Conservation (phyloP, 2,113 vertebrate species). For the Archocentrus centrarchus region DNA sequence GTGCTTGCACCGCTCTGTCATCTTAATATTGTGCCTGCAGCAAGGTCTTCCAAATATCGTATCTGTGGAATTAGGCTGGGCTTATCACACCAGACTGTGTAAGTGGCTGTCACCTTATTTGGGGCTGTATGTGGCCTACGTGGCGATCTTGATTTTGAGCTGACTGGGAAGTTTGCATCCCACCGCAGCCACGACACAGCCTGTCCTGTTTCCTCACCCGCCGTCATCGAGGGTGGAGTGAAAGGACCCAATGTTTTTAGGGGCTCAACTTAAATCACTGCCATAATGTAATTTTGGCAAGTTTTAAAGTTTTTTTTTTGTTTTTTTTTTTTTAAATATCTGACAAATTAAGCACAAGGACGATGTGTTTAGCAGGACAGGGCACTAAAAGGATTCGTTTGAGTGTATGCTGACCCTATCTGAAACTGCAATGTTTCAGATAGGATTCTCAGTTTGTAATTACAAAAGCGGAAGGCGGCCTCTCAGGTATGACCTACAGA, state of each 20-base stretch:
- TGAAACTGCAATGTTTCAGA: not conserved
- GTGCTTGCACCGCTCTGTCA: not conserved
- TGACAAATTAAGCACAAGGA: not conserved
- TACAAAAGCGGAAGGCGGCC: not conserved
- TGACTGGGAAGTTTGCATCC: constrained; percentile 53
- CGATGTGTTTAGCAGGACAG: not conserved
- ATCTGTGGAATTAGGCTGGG: constrained; percentile 16
- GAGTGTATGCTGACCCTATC: not conserved
- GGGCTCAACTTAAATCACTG: not conserved
- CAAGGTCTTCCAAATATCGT: constrained; percentile 26
- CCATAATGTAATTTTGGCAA: not conserved
- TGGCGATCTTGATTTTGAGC: constrained; percentile 46
- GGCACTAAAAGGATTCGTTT: constrained; percentile 17
- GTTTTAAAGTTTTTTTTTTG: not conserved
- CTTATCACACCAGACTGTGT: constrained; percentile 21
- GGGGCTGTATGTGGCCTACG: constrained; percentile 13
- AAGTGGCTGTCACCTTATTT: constrained; percentile 39
- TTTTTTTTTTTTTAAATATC: not conserved
- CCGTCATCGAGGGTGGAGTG: constrained; percentile 28
- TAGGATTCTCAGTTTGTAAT: not conserved
- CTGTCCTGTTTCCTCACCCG: constrained; percentile 33
- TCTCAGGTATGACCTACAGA: not conserved
- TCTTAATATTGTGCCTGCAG: not conserved
- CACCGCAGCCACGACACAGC: constrained; percentile 45
- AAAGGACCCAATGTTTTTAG: constrained; percentile 28